Evolutionary conservation across 2,113 vertebrate species (phyloP), one percentile per base, ranked within the genome.

Genomic region (Corythornis madagascariensis): DNA sequence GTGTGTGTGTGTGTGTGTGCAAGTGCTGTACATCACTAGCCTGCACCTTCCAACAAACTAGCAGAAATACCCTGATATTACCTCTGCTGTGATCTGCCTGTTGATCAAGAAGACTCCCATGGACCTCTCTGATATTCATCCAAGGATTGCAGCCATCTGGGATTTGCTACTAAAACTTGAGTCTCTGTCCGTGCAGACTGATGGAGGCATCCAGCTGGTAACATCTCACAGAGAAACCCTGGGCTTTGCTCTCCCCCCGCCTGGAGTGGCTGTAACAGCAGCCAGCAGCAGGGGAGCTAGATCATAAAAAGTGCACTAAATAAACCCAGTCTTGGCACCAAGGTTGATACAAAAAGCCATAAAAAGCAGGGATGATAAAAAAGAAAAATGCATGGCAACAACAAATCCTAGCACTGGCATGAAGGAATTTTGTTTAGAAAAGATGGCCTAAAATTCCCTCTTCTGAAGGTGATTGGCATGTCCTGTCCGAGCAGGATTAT

Each of bases 401-500:
- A 1, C 35, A 53, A 60, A 74, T 50, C 73, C 55, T 35, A 67
- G 64, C 0, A 1, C 43, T 73, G 80, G 55, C 67, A 28, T 10
- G 57, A 75, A 85, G n/a, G 38, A 66, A 66, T 71, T 64, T 75
- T 1, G 1, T 55, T 80, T 35, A 35, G 78, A 91, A 84, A 70
- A 78, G 50, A 9, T 13, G 69, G 77, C 56, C 85, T 28, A 26
- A 75, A 91, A 83, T 89, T 89, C 91, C 66, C 20, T 87, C n/a
- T 92, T 77, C 91, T 79, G 67, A 57, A 83, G 72, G 52, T 57
- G 80, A 75, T 75, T 7, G 6, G 90, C 67, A 25, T 45, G 89
- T 85, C 84, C 74, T 78, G 77, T 79, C 82, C 67, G 48, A 52
- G 89, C 63, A 83, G 92, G 93, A 83, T 91, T 70, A 38, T 42